Base-by-base conservation (phyloP, 2,888 invertebrate genomes). In the Rutpela maculata region DNA sequence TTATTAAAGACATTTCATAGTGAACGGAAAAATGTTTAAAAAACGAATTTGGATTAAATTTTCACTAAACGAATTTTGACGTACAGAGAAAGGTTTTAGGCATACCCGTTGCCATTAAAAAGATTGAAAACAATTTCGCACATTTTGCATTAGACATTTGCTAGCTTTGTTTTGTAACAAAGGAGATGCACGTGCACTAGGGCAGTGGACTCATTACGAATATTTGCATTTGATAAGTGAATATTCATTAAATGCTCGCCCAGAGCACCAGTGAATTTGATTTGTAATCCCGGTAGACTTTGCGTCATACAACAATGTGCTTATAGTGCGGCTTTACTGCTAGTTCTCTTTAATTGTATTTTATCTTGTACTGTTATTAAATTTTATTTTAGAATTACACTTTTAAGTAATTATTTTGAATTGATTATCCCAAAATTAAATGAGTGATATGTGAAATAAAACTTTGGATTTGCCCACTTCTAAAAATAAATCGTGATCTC, bases 171-270 rank as follows among this genome's bases (percentile, higher is more conserved):
- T 26, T 26, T 4, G 31, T 35, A 9, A 35, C n/a, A 3, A 38
- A 38, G 2, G 63, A 31, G 31, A 63, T n/a, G 38, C 63, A 63
- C 15, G 15, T 11, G 43, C 12, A 43, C 7, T 35, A 43, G 43
- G 43, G 4, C 3, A 35, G 38, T 12, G 12, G n/a, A 17, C n/a
- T 63, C 17, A 63, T 63, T 38, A 38, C 17, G 35, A 31, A 63
- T 35, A 35, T 35, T 63, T 63, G 35, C 63, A 63, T 63, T 31
- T 35, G 4, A 63, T 35, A 63, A 38, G 5, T 38, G 63, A 63
- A 63, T 63, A 63, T 63, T 63, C 38, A 63, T 63, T 63, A 31
- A 35, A 38, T 4, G 63, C 31, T 38, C 63, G 63, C 63, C 18
- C 15, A 11, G 31, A 15, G 63, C 38, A n/a, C 63, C 38, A 63